Evolutionary conservation across 2,888 invertebrate species (phyloP).

Genomic region (Sesamia inferens): DNA sequence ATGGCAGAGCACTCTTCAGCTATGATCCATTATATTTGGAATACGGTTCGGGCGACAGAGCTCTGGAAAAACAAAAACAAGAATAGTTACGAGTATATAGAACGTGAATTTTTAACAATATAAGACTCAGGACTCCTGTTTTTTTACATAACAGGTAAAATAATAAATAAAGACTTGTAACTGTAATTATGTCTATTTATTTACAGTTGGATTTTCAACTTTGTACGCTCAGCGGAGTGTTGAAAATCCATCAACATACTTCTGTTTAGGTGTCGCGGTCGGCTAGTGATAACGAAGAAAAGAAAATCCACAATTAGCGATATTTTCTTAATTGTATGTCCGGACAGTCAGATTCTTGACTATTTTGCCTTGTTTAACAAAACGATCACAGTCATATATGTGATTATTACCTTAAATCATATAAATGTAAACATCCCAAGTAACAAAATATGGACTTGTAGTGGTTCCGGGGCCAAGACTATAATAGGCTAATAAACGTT

Average conservation of each 20-base stretch:
- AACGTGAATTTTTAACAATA: neutral
- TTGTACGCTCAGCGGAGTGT: neutral
- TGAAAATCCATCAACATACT: neutral
- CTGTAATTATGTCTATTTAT: neutral
- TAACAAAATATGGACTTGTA: no score
- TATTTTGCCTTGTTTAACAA: no score
- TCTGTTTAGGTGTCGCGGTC: neutral
- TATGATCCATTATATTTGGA: conserved; percentile 12
- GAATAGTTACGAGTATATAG: no score
- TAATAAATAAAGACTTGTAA: no score
- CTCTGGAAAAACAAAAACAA: neutral
- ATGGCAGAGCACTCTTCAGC: conserved; percentile 38
- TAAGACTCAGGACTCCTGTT: neutral
- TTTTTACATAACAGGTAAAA: no score
- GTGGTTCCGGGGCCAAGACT: no score
- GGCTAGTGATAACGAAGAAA: neutral
- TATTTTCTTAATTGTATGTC: neutral
- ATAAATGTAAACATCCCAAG: no score
- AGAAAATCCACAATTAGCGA: neutral
- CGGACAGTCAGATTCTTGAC: neutral
- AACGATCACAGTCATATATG: neutral
- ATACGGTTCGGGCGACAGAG: neutral
- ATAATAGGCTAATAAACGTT: no score
- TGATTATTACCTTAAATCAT: neutral
- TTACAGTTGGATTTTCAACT: neutral